A percentile compares a stretch with the other conserved stretches of the same genome.
phyloP scores from a whole-genome alignment of 2,797 vertebrate species.

The Neostethus bicornis region DNA sequence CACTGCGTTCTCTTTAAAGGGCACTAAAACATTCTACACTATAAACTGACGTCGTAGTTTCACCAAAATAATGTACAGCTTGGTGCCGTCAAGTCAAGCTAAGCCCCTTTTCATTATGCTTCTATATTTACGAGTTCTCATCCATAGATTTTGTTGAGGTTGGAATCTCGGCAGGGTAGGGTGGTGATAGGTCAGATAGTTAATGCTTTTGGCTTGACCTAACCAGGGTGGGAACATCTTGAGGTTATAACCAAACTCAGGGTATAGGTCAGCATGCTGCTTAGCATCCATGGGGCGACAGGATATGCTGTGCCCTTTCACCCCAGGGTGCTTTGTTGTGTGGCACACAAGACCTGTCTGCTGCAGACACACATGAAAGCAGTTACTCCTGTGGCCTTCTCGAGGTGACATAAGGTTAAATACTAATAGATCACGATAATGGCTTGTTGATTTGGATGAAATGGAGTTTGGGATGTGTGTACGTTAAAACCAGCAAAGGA shows the following conservation, averaged over 20 bases:
- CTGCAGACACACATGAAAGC: constrained; percentile 25
- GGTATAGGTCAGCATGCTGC: constrained; percentile 45
- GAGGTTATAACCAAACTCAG: constrained; percentile 46
- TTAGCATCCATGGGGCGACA: constrained; percentile 29
- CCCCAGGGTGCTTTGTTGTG: constrained; percentile 38
- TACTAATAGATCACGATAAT: constrained; percentile 13
- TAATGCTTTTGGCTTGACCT: constrained; percentile 31
- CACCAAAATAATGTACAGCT: too few species aligned
- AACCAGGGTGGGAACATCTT: constrained; percentile 38
- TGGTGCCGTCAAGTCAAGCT: too few species aligned
- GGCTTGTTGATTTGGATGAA: constrained; percentile 9
- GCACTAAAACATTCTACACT: too few species aligned
- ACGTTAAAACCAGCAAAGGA: background rate
- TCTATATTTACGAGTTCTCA: constrained; percentile 18
- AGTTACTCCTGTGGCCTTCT: constrained; percentile 16
- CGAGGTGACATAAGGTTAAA: constrained; percentile 16
- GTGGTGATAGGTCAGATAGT: constrained; percentile 26
- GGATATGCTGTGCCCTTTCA: constrained; percentile 38
- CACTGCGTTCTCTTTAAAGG: too few species aligned
- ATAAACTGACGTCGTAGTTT: too few species aligned
- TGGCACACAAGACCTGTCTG: constrained; percentile 21
- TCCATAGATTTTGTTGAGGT: constrained; percentile 14
- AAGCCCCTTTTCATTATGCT: background rate
- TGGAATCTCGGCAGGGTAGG: constrained; percentile 30
- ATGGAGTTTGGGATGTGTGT: background rate